Conservation (phyloP, 2,797 vertebrate species). For the Enteromius anoplus region DNA sequence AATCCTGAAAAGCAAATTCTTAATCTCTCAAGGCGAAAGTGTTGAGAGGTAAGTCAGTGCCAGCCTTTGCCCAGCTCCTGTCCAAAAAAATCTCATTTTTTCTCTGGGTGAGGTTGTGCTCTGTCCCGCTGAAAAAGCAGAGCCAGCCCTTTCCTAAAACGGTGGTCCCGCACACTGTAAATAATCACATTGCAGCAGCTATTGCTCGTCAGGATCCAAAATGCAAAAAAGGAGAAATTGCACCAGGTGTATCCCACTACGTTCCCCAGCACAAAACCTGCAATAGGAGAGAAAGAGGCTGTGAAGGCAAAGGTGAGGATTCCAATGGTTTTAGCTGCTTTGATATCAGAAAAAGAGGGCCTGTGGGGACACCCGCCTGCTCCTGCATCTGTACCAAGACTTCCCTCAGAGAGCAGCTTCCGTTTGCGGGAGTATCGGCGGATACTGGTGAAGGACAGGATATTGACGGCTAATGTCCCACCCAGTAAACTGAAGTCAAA, state of each 20-base stretch:
- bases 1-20: constrained; percentile 26
- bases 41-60: constrained; percentile 4
- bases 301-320: constrained; percentile 83
- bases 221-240: constrained; percentile 85
- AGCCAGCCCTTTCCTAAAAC: constrained; percentile 81
- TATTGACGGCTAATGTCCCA: constrained; percentile 77
- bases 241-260: constrained; percentile 85
- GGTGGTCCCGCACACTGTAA: constrained; percentile 82
- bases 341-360: constrained; percentile 84
- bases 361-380: constrained; percentile 68
- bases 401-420: constrained; percentile 77
- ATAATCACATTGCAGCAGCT: constrained; percentile 88
- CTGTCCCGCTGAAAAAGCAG: constrained; percentile 77
- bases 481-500: constrained; percentile 83
- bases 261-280: constrained; percentile 83
- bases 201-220: constrained; percentile 85
- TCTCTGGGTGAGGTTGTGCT: constrained; percentile 67
- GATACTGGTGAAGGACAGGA: constrained; percentile 81
- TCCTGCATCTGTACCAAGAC: constrained; percentile 54
- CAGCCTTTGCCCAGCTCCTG: not conserved
- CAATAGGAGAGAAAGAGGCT: constrained; percentile 82
- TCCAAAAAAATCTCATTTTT: constrained; percentile 62
- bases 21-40: not conserved
- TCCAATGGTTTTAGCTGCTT: constrained; percentile 84
- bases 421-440: constrained; percentile 75